These are phyloP conservation scores for Candoia aspera DNA, from an alignment of 2,113 vertebrate species.

Conservation along the genomic window DNA sequence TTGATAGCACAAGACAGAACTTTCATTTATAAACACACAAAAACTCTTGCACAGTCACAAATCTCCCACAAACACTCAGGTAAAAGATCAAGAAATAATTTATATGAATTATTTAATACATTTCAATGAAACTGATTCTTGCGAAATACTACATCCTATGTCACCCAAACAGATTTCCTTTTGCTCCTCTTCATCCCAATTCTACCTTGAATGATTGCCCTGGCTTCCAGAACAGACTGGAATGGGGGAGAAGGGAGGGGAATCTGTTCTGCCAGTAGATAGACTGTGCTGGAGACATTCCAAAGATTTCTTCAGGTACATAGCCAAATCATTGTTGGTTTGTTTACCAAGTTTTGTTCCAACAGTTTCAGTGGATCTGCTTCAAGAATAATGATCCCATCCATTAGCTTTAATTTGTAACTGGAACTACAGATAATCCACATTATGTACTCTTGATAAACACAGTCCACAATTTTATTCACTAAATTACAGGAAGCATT, in stretches of 20 bases:
- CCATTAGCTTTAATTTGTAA: background rate
- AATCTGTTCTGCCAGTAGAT: background rate
- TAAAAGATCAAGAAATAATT: rapidly evolving
- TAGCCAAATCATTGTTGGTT: background rate
- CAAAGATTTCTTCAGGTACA: background rate
- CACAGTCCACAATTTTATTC: background rate
- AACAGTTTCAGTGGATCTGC: background rate
- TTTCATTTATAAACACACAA: background rate
- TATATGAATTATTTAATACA: background rate
- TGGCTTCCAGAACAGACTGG: background rate
- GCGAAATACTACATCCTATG: background rate
- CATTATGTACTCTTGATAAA: background rate
- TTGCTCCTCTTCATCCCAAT: background rate
- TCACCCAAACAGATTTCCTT: background rate
- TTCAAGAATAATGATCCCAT: background rate
- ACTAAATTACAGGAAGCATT: background rate
- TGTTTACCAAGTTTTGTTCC: background rate
- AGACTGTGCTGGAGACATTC: too few relatives aligned
- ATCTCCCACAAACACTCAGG: rapidly evolving
- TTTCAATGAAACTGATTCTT: background rate
- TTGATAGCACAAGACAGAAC: background rate
- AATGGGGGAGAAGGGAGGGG: background rate
- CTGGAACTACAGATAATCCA: background rate
- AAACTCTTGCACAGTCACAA: background rate
- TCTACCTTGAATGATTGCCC: background rate